phyloP scores from a whole-genome alignment of 2,797 vertebrate genomes.

The Enteromius trimaculatus region DNA sequence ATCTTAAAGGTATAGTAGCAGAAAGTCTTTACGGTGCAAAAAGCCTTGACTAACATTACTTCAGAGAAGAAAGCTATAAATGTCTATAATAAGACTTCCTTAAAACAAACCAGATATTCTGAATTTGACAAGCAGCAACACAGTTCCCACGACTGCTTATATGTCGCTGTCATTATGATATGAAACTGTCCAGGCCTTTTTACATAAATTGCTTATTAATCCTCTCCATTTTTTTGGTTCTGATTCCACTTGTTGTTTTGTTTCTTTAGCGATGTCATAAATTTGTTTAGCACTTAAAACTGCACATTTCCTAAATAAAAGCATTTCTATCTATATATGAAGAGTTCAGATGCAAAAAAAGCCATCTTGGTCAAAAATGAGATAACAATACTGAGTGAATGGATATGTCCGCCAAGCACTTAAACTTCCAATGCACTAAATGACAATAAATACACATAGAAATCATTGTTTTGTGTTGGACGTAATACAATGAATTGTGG shows the following conservation, averaged over 20 bases:
- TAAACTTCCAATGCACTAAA: too few relatives aligned
- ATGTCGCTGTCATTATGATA: background rate
- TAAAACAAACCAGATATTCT: conserved; percentile 2
- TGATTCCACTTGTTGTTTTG: background rate
- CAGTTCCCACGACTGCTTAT: background rate
- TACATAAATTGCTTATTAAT: background rate
- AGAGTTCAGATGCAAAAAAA: too few relatives aligned
- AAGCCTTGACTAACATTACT: background rate
- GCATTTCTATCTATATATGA: too few relatives aligned
- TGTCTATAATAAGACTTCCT: background rate
- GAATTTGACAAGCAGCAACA: background rate
- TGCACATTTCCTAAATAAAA: background rate
- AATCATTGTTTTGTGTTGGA: background rate
- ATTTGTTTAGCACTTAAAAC: background rate
- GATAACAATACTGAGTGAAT: too few relatives aligned
- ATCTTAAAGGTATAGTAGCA: background rate
- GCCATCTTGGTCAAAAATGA: too few relatives aligned
- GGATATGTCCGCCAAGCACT: too few relatives aligned
- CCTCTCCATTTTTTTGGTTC: background rate
- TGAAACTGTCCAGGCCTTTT: conserved; percentile 1
- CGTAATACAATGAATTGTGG: background rate
- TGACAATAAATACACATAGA: background rate
- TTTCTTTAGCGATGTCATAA: background rate
- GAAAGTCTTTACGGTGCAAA: background rate
- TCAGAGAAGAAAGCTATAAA: background rate